phyloP scores from a whole-genome alignment of 2,113 vertebrate genomes.

The Ictidomys tridecemlineatus region DNA sequence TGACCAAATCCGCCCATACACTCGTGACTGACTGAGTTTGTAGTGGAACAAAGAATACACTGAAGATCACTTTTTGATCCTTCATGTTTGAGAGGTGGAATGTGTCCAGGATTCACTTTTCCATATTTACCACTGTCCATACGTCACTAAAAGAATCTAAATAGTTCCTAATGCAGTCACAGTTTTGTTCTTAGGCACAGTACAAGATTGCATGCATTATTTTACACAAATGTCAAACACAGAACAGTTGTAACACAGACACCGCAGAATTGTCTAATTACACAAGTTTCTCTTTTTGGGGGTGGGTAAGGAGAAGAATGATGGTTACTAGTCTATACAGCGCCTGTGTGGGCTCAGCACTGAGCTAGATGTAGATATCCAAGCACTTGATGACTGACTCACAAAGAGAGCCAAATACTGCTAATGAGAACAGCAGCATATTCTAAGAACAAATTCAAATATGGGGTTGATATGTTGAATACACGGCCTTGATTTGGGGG shows the following conservation, averaged over 20 bases:
- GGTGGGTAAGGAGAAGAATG: neutral
- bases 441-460: too few relatives aligned
- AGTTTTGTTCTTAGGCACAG: conserved; percentile 49
- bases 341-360: neutral
- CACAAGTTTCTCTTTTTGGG: neutral
- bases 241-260: neutral
- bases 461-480: fast-evolving
- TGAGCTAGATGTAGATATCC: neutral
- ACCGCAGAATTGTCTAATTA: neutral
- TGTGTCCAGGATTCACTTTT: neutral
- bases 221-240: conserved; percentile 26
- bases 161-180: neutral
- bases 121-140: neutral
- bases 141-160: neutral
- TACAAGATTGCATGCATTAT: conserved; percentile 49
- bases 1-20: neutral
- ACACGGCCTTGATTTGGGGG: neutral
- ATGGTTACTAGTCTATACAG: neutral
- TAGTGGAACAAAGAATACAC: neutral
- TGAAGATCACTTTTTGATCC: neutral
- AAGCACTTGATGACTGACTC: neutral
- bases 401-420: neutral
- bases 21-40: neutral
- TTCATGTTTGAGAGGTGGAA: conserved; percentile 44
- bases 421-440: fast-evolving